phyloP scores from a whole-genome alignment of 1,140 invertebrate species.

The Bursaphelenchus mucronatus region DNA sequence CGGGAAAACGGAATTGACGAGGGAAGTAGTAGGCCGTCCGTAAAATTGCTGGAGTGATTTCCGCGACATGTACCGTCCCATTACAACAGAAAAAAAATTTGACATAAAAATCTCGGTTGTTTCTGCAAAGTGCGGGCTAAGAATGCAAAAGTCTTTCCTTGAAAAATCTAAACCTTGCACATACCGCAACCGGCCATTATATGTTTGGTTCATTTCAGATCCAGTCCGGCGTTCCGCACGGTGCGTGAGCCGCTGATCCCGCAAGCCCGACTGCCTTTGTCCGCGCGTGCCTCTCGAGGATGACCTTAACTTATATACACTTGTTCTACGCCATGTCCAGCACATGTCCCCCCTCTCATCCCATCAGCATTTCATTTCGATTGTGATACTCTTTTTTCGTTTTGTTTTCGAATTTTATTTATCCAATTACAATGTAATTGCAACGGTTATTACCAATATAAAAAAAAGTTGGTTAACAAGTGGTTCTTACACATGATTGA shows the following conservation, averaged over 20 bases:
- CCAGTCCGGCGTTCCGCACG: conserved; percentile 26
- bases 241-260: conserved; percentile 19
- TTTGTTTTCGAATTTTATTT: not conserved
- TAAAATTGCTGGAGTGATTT: too few species aligned
- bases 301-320: conserved; percentile 3
- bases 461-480: not conserved
- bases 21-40: too few species aligned
- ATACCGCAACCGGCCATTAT: too few species aligned
- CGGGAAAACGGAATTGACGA: too few species aligned
- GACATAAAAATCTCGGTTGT: too few species aligned
- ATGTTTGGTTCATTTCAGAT: too few species aligned
- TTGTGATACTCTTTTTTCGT: not conserved
- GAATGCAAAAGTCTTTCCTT: too few species aligned
- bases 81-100: too few species aligned
- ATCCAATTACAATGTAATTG: not conserved
- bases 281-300: conserved; percentile 10
- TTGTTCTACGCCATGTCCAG: not conserved
- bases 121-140: too few species aligned
- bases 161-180: too few species aligned
- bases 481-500: not conserved
- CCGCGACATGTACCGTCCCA: too few species aligned
- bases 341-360: not conserved
- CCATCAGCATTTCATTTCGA: not conserved
- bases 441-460: not conserved
- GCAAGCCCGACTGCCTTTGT: conserved; percentile 15